Conservation (phyloP, 2,797 vertebrate species). For the Tinamus major region DNA sequence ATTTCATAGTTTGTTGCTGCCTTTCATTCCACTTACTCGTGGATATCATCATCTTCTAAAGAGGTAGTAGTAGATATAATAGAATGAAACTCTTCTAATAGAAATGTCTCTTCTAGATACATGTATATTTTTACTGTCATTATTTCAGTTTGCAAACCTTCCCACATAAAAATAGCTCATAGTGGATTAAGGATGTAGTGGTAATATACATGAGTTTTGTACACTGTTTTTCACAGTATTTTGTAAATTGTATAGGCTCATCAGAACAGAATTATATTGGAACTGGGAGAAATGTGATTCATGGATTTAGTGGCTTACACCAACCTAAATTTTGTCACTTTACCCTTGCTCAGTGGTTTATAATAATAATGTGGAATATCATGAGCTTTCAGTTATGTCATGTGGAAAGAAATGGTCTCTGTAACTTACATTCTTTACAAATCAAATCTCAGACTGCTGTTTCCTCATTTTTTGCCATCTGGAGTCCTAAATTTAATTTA, state of each 20-base stretch:
- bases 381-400: neutral
- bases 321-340: neutral
- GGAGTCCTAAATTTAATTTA: neutral
- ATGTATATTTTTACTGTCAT: neutral
- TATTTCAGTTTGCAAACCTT: neutral
- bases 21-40: neutral
- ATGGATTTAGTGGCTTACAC: neutral
- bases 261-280: neutral
- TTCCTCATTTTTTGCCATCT: neutral
- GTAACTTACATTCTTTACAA: neutral
- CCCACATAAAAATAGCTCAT: neutral
- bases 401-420: neutral
- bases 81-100: neutral
- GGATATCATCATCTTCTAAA: neutral
- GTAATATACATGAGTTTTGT: neutral
- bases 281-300: neutral
- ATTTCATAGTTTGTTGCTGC: neutral
- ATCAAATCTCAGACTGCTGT: neutral
- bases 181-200: neutral
- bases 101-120: neutral
- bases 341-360: neutral
- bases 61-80: neutral
- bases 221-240: neutral
- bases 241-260: neutral
- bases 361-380: neutral